Conservation (phyloP, 2,888 invertebrate genomes). For the Volucella bombylans region DNA sequence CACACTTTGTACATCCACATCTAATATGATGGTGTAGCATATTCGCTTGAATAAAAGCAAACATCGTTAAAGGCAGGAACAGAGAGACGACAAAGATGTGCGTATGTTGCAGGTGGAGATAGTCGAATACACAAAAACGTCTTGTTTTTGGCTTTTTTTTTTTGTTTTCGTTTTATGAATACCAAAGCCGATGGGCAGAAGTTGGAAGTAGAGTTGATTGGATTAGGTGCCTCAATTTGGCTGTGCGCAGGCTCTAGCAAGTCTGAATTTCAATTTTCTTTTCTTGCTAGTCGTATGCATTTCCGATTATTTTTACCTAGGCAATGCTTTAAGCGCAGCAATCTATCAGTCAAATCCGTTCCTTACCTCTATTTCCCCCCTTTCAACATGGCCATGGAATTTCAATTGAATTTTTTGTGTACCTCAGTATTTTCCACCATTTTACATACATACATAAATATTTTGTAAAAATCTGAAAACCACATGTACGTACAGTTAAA, state of each 20-base stretch:
- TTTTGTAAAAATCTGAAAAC: too few relatives aligned
- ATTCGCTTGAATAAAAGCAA: constrained; percentile 60
- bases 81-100: constrained; percentile 52
- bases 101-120: constrained; percentile 35
- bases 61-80: constrained; percentile 42
- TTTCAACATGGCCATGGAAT: too few relatives aligned
- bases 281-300: not conserved
- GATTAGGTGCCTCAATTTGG: constrained; percentile 32
- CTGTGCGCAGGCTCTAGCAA: constrained; percentile 44
- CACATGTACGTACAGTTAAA: too few relatives aligned
- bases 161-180: not conserved
- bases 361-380: too few relatives aligned
- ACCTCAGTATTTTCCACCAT: too few relatives aligned
- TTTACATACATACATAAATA: too few relatives aligned
- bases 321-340: too few relatives aligned
- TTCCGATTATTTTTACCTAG: too few relatives aligned
- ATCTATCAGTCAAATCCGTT: too few relatives aligned
- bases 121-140: constrained; percentile 30
- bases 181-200: constrained; percentile 21
- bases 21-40: constrained; percentile 62
- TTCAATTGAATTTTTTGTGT: too few relatives aligned
- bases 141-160: constrained; percentile 36
- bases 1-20: constrained; percentile 68
- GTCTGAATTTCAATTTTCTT: constrained; percentile 1
- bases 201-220: constrained; percentile 34